A percentile compares a stretch with the other conserved stretches of the same genome.
Evolutionary conservation across 2,888 invertebrate genomes (phyloP).

Genomic region (Trissolcus brochymenae): DNA sequence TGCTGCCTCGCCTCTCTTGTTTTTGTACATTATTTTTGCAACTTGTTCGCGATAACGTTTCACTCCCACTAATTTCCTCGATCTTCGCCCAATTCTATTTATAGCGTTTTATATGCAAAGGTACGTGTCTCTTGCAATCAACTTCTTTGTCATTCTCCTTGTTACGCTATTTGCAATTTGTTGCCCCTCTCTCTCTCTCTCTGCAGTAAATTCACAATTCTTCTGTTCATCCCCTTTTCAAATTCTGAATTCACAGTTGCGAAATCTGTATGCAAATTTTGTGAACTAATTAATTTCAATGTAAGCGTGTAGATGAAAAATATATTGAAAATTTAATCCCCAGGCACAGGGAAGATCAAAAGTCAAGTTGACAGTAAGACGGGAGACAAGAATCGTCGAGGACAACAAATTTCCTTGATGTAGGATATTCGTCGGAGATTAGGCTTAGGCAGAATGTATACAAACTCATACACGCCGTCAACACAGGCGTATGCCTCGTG

Average conservation of each 20-base stretch:
- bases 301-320: background rate
- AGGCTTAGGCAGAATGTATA: conserved; percentile 51
- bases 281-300: no score
- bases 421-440: conserved; percentile 44
- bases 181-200: background rate
- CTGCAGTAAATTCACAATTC: no score
- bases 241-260: background rate
- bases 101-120: conserved; percentile 5
- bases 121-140: background rate
- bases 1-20: conserved; percentile 41
- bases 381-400: conserved; percentile 17
- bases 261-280: conserved; percentile 1
- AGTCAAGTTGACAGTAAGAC: conserved; percentile 21
- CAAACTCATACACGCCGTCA: conserved; percentile 46
- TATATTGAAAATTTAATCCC: background rate
- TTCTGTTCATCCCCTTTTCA: no score
- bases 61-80: conserved; percentile 12
- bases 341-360: conserved; percentile 14
- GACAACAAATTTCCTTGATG: conserved; percentile 45
- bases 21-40: conserved; percentile 41
- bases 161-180: background rate
- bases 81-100: conserved; percentile 2
- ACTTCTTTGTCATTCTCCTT: background rate
- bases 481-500: conserved; percentile 42
- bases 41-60: conserved; percentile 42